Conservation (phyloP, 1,140 invertebrate genomes). For the Drosophila rhopaloa region DNA sequence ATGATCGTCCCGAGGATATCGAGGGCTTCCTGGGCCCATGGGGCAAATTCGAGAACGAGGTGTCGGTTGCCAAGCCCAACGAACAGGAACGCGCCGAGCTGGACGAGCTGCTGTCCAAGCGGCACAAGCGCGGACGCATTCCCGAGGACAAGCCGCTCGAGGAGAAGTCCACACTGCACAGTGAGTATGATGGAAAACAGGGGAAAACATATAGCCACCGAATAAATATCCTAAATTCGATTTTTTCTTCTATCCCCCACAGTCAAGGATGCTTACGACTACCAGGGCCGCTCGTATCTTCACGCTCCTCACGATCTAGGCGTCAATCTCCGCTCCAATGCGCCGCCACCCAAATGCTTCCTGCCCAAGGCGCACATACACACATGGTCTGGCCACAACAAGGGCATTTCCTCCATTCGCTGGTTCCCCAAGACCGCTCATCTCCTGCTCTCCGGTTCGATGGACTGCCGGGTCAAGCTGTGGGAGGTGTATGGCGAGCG, state of each 20-base stretch:
- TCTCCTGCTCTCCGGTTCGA: constrained; percentile 96
- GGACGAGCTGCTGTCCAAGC: constrained; percentile 97
- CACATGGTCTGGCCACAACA: constrained; percentile 98
- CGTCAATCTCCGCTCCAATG: constrained; percentile 96
- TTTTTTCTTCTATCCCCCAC: constrained; percentile 61
- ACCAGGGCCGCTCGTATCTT: constrained; percentile 98
- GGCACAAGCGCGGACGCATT: constrained; percentile 91
- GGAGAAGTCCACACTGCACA: constrained; percentile 97
- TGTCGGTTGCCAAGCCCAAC: constrained; percentile 93
- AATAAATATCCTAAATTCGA: background rate
- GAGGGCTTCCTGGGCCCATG: constrained; percentile 98
- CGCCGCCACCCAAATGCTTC: constrained; percentile 97
- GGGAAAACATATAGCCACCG: background rate
- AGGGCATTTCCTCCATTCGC: constrained; percentile 97
- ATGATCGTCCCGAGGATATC: constrained; percentile 96
- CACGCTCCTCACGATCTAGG: constrained; percentile 98
- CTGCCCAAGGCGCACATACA: constrained; percentile 98
- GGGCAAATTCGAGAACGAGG: constrained; percentile 97
- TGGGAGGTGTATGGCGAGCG: constrained; percentile 99
- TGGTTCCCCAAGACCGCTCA: constrained; percentile 98
- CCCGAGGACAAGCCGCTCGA: constrained; percentile 96
- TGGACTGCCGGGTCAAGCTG: constrained; percentile 98
- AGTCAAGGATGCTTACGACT: constrained; percentile 98
- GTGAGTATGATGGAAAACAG: constrained; percentile 86
- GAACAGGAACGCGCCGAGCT: constrained; percentile 96